Conservation (phyloP, 2,113 vertebrate species). For the Lycaon pictus region DNA sequence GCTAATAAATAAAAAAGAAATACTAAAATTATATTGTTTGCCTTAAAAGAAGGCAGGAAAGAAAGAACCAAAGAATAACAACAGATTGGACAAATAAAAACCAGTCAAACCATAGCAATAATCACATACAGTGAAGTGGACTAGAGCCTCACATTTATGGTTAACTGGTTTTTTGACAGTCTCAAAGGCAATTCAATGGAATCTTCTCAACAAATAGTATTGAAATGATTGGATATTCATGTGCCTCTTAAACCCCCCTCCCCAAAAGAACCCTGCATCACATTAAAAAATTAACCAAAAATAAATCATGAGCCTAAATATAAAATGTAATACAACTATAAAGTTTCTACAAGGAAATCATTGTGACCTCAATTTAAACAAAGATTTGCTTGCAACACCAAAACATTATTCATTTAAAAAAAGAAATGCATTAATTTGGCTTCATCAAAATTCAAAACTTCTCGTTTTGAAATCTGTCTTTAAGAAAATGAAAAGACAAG, state of each 20-base stretch:
- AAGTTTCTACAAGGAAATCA: neutral
- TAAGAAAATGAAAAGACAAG: constrained; percentile 54
- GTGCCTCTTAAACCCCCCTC: neutral
- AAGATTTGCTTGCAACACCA: neutral
- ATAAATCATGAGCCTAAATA: neutral
- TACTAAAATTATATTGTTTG: neutral
- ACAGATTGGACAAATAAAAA: neutral
- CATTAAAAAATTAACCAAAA: constrained; percentile 9
- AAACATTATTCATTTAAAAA: neutral
- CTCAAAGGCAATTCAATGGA: neutral
- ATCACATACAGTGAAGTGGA: neutral
- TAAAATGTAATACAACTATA: neutral
- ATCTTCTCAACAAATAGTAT: neutral
- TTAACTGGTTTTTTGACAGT: neutral
- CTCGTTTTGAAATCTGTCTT: constrained; percentile 13
- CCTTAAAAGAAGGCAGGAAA: neutral
- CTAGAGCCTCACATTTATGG: neutral
- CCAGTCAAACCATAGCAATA: neutral
- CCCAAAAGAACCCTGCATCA: neutral
- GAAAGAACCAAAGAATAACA: neutral
- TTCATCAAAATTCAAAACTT: constrained; percentile 51
- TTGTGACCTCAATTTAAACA: neutral
- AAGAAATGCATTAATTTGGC: neutral
- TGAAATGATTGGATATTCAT: neutral
- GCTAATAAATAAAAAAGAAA: neutral